These are phyloP conservation scores for Penaeus chinensis DNA, from an alignment of 1,140 invertebrate species.

Conservation along the genomic window DNA sequence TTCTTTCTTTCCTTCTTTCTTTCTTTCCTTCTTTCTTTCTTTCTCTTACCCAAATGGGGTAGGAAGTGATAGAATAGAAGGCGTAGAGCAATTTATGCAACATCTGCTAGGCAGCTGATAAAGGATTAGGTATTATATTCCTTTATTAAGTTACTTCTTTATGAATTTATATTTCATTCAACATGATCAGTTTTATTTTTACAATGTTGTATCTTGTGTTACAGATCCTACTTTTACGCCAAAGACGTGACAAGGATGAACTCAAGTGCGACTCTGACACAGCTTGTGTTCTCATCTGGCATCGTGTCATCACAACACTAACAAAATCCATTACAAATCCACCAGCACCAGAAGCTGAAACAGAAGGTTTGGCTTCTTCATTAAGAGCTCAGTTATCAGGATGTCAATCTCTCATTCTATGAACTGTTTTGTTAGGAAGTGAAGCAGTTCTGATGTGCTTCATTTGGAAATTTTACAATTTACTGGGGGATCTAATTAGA, in stretches of 20 bases:
- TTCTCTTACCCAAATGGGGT: too few species aligned
- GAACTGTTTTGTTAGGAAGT: too few species aligned
- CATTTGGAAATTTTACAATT: constrained; percentile 3
- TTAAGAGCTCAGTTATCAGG: neutral
- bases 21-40: too few species aligned
- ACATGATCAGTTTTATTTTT: too few species aligned
- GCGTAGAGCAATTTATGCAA: too few species aligned
- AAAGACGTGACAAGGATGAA: constrained; percentile 61
- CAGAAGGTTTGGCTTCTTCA: constrained; percentile 41
- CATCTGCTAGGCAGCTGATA: too few species aligned
- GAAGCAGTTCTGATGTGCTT: neutral
- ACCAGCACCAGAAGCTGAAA: constrained; percentile 53
- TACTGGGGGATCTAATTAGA: neutral
- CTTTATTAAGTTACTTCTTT: too few species aligned
- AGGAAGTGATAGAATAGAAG: too few species aligned
- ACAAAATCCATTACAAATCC: constrained; percentile 78
- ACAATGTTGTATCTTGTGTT: neutral
- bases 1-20: too few species aligned
- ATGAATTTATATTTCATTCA: too few species aligned
- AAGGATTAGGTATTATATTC: too few species aligned
- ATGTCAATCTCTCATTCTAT: neutral
- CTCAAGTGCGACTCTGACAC: constrained; percentile 74
- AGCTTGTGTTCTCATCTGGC: constrained; percentile 90
- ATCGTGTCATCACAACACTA: constrained; percentile 86
- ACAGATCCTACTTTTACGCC: constrained; percentile 62